Base-by-base conservation (phyloP, 1,140 invertebrate genomes). In the Aphidius gifuensis region DNA sequence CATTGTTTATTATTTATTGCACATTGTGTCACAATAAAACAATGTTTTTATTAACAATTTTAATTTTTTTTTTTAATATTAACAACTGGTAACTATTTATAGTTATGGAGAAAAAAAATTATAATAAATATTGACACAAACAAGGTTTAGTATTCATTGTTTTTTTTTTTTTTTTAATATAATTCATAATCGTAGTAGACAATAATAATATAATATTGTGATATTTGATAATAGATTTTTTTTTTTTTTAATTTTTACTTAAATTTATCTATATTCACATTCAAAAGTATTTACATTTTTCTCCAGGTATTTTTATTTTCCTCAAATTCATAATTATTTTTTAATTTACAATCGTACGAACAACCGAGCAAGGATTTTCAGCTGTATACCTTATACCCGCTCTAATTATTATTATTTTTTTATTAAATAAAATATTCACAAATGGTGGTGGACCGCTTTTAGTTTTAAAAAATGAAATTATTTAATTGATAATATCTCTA, bases 221-320 rank as follows among this genome's bases (percentile, higher is more conserved):
- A 73, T 71, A 68, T 69, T 64, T 73, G 68, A 62, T 64, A 68
- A 73, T 73, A 71, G 32, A 74, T 70, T 65, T 66, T 64, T 68
- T 66, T 68, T 73, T 69, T 74, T 72, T 72, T 32, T 32, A 16
- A 16, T 32, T 32, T 32, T 32, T 78, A 79, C 72, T 75, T 79
- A 77, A 73, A 73, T 79, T 75, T 73, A 75, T 80, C 75, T 78
- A 79, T 80, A 79, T 80, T 79, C 77, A 80, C 78, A 80, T 80
- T 80, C 66, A 80, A 70, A 75, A 70, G 69, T 80, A 80, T 80
- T 64, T 80, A 80, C 79, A 80, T 16, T 43, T 61, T 61, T 68
- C 69, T 64, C 9, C 23, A 32, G 32, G 5, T 23, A 39, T 23
- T 53, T 53, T 39, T 55, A 3, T 32, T 32, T 55, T 55, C 42